Base-by-base conservation (phyloP, 2,113 vertebrate species). In the Porphyrio hochstetteri region DNA sequence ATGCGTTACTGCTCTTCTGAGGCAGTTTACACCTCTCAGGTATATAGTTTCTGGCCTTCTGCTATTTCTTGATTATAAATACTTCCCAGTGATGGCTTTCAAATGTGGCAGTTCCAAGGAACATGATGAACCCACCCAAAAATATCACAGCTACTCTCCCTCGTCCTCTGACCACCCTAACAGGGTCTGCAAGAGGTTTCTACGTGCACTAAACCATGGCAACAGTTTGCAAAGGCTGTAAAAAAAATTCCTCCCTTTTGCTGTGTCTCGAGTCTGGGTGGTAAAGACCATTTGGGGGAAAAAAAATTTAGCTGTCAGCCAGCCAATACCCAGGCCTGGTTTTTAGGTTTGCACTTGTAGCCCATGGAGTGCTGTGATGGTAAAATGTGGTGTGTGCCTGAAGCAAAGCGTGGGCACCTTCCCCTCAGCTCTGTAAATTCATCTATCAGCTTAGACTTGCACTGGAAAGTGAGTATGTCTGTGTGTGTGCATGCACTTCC, bases 401-500 rank as follows among this genome's bases (percentile, higher is more conserved):
- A 74, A 78, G 23, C 24, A 33, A 40, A 55, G 35, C 33, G 29
- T 20, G 44, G 19, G 12, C 10, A 18, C 12, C 7, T 35, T 76
- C 24, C 13, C 13, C 28, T 89, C 1, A 0, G 18, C 33, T 83
- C 35, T 0, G 0, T 59, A 29, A 68, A 55, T 55, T 77, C 4
- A 7, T 82, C 69, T 91, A n/a, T 64, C 4, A 0, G 42, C 18
- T 50, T 44, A 48, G 33, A 40, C 11, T 65, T 50, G 5, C 16
- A 31, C 31, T 86, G 33, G 40, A 56, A 72, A 84, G 7, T 9
- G 67, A 64, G 29, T 18, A n/a, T 48, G 42, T 8, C 38, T 8
- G 11, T 53, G 18, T 60, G 56, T 52, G 50, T 25, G 42, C 16
- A 44, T 44, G 44, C 57, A n/a, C n/a, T 90, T 80, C 57, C 94